A percentile compares a stretch with the other conserved stretches of the same genome.
Conservation (phyloP, 2,797 vertebrate species). For the Mormyrus hasselquistii region DNA sequence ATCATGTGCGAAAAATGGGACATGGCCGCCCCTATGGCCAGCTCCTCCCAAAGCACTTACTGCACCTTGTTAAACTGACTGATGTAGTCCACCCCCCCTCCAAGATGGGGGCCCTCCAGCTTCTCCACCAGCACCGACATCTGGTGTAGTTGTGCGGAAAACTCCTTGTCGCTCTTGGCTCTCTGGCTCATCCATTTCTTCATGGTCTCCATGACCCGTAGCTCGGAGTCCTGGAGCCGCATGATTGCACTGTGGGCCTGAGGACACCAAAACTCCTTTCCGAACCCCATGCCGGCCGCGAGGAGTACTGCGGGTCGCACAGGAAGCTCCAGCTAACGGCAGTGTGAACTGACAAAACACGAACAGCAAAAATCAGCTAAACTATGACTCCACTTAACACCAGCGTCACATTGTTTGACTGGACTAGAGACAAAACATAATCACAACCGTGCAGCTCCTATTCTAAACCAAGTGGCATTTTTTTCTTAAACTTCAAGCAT, state of each 20-base stretch:
- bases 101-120: slow-evolving; percentile 64
- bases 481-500: not conserved
- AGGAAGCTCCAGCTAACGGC: not conserved
- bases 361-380: not conserved
- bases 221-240: slow-evolving; percentile 81
- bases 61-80: slow-evolving; percentile 81
- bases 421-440: not conserved
- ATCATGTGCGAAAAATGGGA: not conserved
- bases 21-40: not conserved
- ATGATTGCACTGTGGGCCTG: slow-evolving; percentile 77
- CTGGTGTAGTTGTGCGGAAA: slow-evolving; percentile 79
- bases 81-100: slow-evolving; percentile 53
- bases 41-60: not conserved
- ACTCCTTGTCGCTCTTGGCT: slow-evolving; percentile 85
- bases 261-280: slow-evolving; percentile 74
- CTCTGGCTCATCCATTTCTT: slow-evolving; percentile 92
- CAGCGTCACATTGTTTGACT: not conserved
- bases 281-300: slow-evolving; percentile 73
- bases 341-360: not conserved
- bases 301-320: not conserved
- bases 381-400: not conserved
- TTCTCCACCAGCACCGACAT: slow-evolving; percentile 74
- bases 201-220: slow-evolving; percentile 88
- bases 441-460: not conserved
- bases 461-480: not conserved